phyloP scores from a whole-genome alignment of 2,113 vertebrate species.

The Antechinus stuartii region DNA sequence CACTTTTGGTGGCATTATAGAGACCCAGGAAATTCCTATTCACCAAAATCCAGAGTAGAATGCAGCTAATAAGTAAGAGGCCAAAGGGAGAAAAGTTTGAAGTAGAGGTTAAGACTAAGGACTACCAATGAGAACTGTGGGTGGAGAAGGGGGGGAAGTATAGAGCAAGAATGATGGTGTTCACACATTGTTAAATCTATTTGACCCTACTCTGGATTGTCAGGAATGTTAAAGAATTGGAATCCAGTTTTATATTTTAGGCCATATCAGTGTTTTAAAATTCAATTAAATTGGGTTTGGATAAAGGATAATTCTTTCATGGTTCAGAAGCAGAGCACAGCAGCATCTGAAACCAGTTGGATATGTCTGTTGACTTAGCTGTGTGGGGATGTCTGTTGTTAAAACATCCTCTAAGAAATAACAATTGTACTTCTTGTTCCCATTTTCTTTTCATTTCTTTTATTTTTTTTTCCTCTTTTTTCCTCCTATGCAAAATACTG shows the following conservation, averaged over 20 bases:
- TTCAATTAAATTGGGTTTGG: constrained; percentile 71
- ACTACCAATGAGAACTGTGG: constrained; percentile 72
- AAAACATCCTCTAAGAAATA: constrained; percentile 56
- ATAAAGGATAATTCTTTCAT: constrained; percentile 61
- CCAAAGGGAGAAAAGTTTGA: constrained; percentile 65
- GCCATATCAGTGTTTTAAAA: constrained; percentile 61
- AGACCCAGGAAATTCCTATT: constrained; percentile 66
- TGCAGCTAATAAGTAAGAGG: constrained; percentile 50
- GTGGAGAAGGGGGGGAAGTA: constrained; percentile 4
- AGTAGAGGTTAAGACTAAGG: constrained; percentile 61
- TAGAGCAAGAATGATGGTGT: constrained; percentile 70
- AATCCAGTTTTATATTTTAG: constrained; percentile 51
- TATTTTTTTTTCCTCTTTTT: constrained; percentile 24
- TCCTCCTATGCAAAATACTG: constrained; percentile 9
- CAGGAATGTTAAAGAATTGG: constrained; percentile 72
- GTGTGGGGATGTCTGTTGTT: constrained; percentile 47
- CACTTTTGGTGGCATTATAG: constrained; percentile 40
- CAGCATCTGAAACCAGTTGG: constrained; percentile 60
- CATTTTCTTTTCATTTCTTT: neutral
- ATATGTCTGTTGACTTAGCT: constrained; percentile 44
- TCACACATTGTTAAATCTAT: constrained; percentile 66
- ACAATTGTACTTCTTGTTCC: neutral
- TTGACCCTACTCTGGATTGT: constrained; percentile 69
- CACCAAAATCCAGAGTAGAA: constrained; percentile 60
- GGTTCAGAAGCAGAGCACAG: constrained; percentile 60